phyloP scores from a whole-genome alignment of 2,113 vertebrate species.

The Gasterosteus aculeatus region DNA sequence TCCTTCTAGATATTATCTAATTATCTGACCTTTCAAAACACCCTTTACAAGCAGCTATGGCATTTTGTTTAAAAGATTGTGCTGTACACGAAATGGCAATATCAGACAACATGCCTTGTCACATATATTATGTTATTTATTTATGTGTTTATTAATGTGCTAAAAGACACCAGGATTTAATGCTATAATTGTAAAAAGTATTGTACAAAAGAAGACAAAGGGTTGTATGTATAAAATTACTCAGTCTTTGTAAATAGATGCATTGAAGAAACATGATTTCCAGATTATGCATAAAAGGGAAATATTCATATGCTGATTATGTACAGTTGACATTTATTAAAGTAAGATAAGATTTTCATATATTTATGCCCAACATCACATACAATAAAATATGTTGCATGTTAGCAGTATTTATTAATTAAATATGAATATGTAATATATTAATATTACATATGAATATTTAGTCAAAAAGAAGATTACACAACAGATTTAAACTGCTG shows the following conservation, averaged over 20 bases:
- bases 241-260: slow-evolving; percentile 58
- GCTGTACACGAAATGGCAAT: slow-evolving; percentile 29
- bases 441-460: neutral
- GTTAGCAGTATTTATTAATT: neutral
- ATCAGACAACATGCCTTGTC: slow-evolving; percentile 36
- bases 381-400: neutral
- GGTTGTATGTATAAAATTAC: slow-evolving; percentile 50
- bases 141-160: slow-evolving; percentile 47
- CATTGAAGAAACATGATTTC: slow-evolving; percentile 39
- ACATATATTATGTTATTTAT: slow-evolving; percentile 28
- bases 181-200: slow-evolving; percentile 58
- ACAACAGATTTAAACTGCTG: neutral
- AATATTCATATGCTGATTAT: slow-evolving; percentile 19
- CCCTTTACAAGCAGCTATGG: slow-evolving; percentile 56
- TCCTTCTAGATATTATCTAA: slow-evolving; percentile 74
- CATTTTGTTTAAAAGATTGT: slow-evolving; percentile 37
- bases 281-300: neutral
- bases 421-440: neutral
- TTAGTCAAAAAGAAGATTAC: neutral
- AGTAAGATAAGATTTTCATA: neutral
- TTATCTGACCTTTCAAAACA: slow-evolving; percentile 70
- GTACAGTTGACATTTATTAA: neutral
- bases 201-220: slow-evolving; percentile 55
- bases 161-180: slow-evolving; percentile 19
- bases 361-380: neutral